Base-by-base conservation (phyloP, 2,888 invertebrate genomes). In the Drosophila flavopinicola region DNA sequence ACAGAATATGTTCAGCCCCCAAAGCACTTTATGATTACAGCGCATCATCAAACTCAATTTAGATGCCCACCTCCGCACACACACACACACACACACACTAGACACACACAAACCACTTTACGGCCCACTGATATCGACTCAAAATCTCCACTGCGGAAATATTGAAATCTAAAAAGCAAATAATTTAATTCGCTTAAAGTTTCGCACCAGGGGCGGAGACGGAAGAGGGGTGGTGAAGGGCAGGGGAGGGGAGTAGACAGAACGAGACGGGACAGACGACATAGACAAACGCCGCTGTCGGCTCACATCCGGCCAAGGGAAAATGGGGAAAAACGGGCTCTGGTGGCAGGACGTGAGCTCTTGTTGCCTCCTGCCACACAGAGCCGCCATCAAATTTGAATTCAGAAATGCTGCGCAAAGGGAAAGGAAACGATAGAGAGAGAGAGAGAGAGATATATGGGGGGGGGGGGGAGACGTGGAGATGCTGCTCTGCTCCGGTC, bases 121-220 rank as follows among this genome's bases (percentile, higher is more conserved):
- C 68, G 61, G 61, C 61, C 44, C 60, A 61, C 37, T 74, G 78
- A 79, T 85, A 80, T 86, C 73, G 78, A 82, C 85, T 75, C 65
- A 72, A 84, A 84, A 80, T 86, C 75, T 72, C 75, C 79, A 76
- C 85, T 78, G 72, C 82, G 87, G 76, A 86, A 88, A 88, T 86
- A 86, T 88, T 88, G 83, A 88, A 86, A 86, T 88, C 85, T 88
- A 78, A 85, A 83, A 83, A 83, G 78, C 85, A 86, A 86, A 86
- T 88, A 86, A 86, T 87, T 88, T 87, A 88, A 86, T 85, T 88
- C 78, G 75, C 71, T 85, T 75, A 75, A 80, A 85, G 83, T 80
- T 80, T 85, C 69, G 65, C 53, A 33, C 44, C 37, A 44, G n/a
- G n/a, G 30, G 27, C 3, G 17, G 11, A 11, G 48, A 25, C 13